phyloP scores from a whole-genome alignment of 2,113 vertebrate genomes.

The Aegotheles bennettii region DNA sequence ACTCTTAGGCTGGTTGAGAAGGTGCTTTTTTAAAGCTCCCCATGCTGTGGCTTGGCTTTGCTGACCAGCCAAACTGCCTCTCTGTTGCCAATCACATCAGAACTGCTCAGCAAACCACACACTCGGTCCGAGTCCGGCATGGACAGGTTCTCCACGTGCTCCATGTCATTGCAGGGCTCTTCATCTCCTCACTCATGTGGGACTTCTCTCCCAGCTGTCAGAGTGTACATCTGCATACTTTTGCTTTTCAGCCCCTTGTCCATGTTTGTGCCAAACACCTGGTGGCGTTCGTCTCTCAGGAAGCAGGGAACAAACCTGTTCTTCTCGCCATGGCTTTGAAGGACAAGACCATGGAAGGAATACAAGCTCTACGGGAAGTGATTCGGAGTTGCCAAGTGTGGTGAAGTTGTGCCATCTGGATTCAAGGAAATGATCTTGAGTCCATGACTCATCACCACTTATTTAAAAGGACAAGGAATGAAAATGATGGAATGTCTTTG shows the following conservation, averaged over 20 bases:
- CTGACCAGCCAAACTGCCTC: not conserved
- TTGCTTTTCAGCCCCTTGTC: slow-evolving; percentile 82
- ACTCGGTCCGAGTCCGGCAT: not conserved
- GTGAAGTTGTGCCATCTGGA: slow-evolving; percentile 70
- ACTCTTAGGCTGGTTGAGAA: not conserved
- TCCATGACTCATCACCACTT: slow-evolving; percentile 28
- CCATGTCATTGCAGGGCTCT: not conserved
- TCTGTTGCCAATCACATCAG: not conserved
- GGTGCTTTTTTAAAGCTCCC: not conserved
- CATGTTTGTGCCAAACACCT: slow-evolving; percentile 94
- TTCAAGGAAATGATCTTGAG: slow-evolving; percentile 12
- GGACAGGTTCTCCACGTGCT: rapidly evolving
- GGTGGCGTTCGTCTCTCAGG: slow-evolving; percentile 85
- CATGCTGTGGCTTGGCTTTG: not conserved
- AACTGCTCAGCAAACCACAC: rapidly evolving
- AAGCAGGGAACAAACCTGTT: slow-evolving; percentile 88
- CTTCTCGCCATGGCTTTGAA: slow-evolving; percentile 88
- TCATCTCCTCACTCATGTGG: not conserved
- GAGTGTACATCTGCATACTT: not conserved
- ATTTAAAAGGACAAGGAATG: slow-evolving; percentile 39
- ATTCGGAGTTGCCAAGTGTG: slow-evolving; percentile 90
- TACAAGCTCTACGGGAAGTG: slow-evolving; percentile 84
- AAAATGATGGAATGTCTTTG: slow-evolving; percentile 54
- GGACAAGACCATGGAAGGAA: slow-evolving; percentile 82
- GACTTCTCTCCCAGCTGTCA: not conserved